Conservation (phyloP, 2,797 vertebrate genomes). For the Parambassis ranga region DNA sequence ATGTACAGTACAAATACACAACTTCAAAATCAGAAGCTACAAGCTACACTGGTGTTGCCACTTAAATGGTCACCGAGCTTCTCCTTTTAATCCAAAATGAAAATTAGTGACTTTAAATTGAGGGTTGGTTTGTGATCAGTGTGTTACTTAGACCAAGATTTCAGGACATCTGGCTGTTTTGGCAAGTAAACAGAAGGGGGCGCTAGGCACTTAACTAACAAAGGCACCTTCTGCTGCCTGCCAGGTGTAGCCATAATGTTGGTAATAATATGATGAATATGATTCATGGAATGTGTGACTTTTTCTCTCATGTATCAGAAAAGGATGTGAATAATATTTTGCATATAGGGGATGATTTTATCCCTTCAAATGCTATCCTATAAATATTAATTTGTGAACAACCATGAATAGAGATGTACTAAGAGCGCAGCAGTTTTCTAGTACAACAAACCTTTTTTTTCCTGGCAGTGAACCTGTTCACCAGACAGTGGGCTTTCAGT, state of each 20-base stretch:
- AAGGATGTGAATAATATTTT: neutral
- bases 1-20: neutral
- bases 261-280: neutral
- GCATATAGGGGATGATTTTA: too few species aligned
- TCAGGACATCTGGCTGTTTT: neutral
- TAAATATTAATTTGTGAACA: too few species aligned
- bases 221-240: neutral
- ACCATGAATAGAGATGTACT: neutral
- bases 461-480: neutral
- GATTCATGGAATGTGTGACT: too few species aligned
- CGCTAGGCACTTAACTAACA: neutral
- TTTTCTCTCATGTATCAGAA: too few species aligned
- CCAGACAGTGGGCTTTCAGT: constrained; percentile 14
- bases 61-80: neutral
- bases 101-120: neutral
- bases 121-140: neutral
- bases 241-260: neutral
- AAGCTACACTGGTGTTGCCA: neutral
- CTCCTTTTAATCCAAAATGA: neutral
- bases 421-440: neutral
- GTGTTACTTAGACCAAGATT: neutral
- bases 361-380: too few species aligned
- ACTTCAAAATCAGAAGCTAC: neutral
- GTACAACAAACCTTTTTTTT: neutral
- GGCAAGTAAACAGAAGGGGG: constrained; percentile 32